Conservation (phyloP, 2,113 vertebrate genomes). For the Stigmatopora nigra region DNA sequence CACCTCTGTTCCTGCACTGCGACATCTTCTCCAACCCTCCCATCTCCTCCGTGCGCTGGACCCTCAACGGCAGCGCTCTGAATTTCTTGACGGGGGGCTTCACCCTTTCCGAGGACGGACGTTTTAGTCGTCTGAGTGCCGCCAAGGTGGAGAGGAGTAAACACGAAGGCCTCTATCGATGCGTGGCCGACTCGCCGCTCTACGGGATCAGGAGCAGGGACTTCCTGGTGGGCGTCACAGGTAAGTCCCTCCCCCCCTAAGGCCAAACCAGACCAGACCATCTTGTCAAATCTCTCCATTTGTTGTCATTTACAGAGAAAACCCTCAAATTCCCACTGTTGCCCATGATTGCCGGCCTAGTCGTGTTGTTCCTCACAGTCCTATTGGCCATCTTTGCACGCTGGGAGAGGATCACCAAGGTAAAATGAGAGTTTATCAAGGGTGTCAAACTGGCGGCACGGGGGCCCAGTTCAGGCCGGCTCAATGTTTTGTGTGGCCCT, state of each 20-base stretch:
- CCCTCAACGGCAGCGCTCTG: constrained; percentile 40
- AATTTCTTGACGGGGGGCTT: constrained; percentile 45
- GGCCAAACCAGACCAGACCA: neutral
- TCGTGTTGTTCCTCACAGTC: constrained; percentile 57
- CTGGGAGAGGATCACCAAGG: constrained; percentile 53
- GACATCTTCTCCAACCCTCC: constrained; percentile 58
- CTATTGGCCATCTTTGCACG: constrained; percentile 59
- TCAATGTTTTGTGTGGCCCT: too few relatives aligned
- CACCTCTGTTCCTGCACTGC: constrained; percentile 46
- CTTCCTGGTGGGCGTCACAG: constrained; percentile 57
- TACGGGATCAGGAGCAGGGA: constrained; percentile 24
- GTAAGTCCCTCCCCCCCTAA: constrained; percentile 44
- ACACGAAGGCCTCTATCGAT: constrained; percentile 60
- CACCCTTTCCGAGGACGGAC: constrained; percentile 44
- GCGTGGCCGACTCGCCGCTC: constrained; percentile 25
- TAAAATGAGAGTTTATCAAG: constrained; percentile 14
- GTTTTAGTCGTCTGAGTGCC: constrained; percentile 30
- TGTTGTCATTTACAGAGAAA: constrained; percentile 45
- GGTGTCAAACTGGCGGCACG: too few relatives aligned
- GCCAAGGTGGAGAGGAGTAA: constrained; percentile 10
- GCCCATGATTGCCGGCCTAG: constrained; percentile 62
- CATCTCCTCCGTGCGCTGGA: constrained; percentile 56
- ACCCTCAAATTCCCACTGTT: constrained; percentile 56
- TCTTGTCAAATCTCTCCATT: neutral
- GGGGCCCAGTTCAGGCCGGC: too few relatives aligned